Evolutionary conservation across 1,140 invertebrate genomes (phyloP).

Genomic region (Ptiloglossa arizonensis): DNA sequence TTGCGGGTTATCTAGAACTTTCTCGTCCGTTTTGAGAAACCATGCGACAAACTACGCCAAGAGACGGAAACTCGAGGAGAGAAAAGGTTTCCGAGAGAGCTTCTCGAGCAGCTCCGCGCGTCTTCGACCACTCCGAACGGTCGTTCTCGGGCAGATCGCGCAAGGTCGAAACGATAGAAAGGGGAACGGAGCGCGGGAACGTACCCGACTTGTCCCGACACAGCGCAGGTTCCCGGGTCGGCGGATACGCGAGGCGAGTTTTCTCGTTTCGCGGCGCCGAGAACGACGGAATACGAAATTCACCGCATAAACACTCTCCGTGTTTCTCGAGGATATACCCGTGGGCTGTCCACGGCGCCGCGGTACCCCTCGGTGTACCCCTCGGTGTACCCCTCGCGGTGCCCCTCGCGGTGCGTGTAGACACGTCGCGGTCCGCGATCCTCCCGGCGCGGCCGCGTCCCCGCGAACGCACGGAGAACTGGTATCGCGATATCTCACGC

Average conservation of each 20-base stretch:
- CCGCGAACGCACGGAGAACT: conserved; percentile 47
- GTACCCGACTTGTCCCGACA: conserved; percentile 8
- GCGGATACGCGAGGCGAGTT: background rate
- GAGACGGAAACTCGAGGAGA: too few relatives aligned
- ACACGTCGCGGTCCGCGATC: conserved; percentile 32
- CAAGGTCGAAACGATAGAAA: background rate
- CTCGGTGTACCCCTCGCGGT: background rate
- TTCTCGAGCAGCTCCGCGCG: too few relatives aligned
- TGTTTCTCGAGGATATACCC: too few relatives aligned
- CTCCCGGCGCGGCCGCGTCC: conserved; percentile 27
- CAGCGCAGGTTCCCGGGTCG: background rate
- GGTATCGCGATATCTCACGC: conserved; percentile 70
- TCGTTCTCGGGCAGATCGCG: too few relatives aligned
- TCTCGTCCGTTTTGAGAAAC: too few relatives aligned
- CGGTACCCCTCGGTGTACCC: background rate
- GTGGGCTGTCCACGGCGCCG: background rate
- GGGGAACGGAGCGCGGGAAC: background rate
- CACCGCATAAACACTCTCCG: conserved; percentile 14
- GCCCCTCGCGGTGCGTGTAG: conserved; percentile 40
- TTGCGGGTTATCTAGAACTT: too few relatives aligned
- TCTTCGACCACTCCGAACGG: too few relatives aligned
- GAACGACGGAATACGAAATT: conserved; percentile 25
- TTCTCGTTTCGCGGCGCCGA: background rate
- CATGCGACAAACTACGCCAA: too few relatives aligned
- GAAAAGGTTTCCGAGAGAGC: too few relatives aligned